phyloP scores from a whole-genome alignment of 2,797 vertebrate genomes.

The Echeneis naucrates region DNA sequence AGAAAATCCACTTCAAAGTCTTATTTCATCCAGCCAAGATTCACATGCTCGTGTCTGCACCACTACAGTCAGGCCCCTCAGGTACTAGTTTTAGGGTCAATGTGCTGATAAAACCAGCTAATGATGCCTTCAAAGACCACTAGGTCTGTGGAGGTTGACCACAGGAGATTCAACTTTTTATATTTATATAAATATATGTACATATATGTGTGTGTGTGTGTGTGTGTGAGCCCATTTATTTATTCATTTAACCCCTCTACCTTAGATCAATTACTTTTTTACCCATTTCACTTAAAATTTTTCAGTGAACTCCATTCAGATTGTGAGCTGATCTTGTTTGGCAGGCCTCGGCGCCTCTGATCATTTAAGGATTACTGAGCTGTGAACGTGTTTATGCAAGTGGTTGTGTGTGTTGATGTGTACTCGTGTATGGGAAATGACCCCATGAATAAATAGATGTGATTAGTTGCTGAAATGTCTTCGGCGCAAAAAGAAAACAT shows the following conservation, averaged over 20 bases:
- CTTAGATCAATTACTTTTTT: slow-evolving; percentile 76
- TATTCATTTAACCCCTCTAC: slow-evolving; percentile 79
- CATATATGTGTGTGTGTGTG: slow-evolving; percentile 81
- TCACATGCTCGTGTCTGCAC: slow-evolving; percentile 74
- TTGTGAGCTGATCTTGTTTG: slow-evolving; percentile 70
- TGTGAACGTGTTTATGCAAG: slow-evolving; percentile 36
- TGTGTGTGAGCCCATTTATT: slow-evolving; percentile 76
- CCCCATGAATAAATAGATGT: slow-evolving; percentile 22
- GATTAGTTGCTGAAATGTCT: slow-evolving; percentile 26
- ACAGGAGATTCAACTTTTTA: slow-evolving; percentile 79
- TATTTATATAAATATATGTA: slow-evolving; percentile 80
- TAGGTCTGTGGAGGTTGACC: slow-evolving; percentile 82
- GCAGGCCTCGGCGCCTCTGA: slow-evolving; percentile 52
- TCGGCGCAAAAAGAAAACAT: background rate
- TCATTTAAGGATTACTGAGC: slow-evolving; percentile 49
- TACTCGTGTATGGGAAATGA: slow-evolving; percentile 10
- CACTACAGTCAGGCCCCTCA: slow-evolving; percentile 81
- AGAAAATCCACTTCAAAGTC: slow-evolving; percentile 88
- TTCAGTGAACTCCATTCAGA: slow-evolving; percentile 54
- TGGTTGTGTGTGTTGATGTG: slow-evolving; percentile 21
- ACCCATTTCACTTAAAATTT: slow-evolving; percentile 75
- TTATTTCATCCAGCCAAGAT: slow-evolving; percentile 85
- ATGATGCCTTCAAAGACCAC: slow-evolving; percentile 88
- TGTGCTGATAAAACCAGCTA: slow-evolving; percentile 84
- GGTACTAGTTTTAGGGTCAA: slow-evolving; percentile 85